phyloP scores from a whole-genome alignment of 2,797 vertebrate genomes.

The Pseudochromis fuscus region DNA sequence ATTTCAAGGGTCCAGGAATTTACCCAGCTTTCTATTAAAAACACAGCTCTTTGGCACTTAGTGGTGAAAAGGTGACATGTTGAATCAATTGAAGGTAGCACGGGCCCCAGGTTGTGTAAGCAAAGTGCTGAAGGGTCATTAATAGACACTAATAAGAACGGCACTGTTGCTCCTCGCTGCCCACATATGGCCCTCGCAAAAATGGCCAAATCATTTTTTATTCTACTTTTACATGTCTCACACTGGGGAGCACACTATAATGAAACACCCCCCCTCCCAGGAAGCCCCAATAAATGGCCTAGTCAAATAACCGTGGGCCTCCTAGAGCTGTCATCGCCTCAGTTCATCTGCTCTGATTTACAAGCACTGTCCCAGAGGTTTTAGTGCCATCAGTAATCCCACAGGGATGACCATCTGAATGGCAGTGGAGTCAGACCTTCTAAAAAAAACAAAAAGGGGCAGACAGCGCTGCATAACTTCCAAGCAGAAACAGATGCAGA shows the following conservation, averaged over 20 bases:
- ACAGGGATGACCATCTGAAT: conserved; percentile 72
- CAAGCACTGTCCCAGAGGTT: conserved; percentile 77
- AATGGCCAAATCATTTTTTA: conserved; percentile 74
- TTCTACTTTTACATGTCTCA: conserved; percentile 62
- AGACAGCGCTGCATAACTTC: conserved; percentile 75
- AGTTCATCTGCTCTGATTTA: conserved; percentile 84
- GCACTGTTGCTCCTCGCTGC: conserved; percentile 38
- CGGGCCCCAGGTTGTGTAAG: conserved; percentile 74
- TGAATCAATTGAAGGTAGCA: conserved; percentile 77
- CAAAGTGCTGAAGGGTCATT: conserved; percentile 72
- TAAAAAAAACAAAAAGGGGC: conserved; percentile 55
- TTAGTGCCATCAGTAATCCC: conserved; percentile 82
- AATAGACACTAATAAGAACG: conserved; percentile 73
- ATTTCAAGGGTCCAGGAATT: conserved; percentile 64
- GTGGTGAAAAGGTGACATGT: conserved; percentile 78
- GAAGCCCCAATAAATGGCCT: conserved; percentile 77
- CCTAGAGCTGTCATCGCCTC: conserved; percentile 80
- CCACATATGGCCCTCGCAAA: conserved; percentile 53
- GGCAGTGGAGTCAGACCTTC: conserved; percentile 66
- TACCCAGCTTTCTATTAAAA: conserved; percentile 62
- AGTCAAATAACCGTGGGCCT: conserved; percentile 76
- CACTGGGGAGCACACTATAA: conserved; percentile 61
- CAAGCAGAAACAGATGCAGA: conserved; percentile 85
- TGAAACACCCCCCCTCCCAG: conserved; percentile 60
- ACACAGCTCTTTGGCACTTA: conserved; percentile 59